phyloP scores from a whole-genome alignment of 2,113 vertebrate genomes.

The Heterotilapia buettikoferi region DNA sequence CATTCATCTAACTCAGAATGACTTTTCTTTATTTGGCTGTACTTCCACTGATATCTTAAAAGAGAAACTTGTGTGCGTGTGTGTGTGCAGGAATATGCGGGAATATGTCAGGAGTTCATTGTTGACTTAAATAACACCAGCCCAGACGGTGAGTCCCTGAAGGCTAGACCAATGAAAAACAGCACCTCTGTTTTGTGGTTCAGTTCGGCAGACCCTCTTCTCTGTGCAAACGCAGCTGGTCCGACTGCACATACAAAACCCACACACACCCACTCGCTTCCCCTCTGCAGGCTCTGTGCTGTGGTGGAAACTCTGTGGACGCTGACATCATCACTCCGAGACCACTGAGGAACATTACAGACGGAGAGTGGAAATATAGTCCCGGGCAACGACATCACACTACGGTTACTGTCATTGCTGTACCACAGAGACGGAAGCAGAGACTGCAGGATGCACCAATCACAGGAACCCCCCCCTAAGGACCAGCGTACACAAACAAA shows the following conservation, averaged over 20 bases:
- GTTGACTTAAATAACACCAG: constrained; percentile 43
- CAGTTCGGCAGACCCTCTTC: neutral
- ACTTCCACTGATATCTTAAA: neutral
- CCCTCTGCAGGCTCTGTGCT: constrained; percentile 11
- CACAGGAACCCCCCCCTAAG: too few species aligned
- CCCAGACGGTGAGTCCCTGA: constrained; percentile 44
- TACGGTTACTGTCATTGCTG: neutral
- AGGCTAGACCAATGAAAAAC: constrained; percentile 35
- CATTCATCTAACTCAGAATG: neutral
- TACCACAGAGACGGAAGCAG: neutral
- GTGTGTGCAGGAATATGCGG: neutral
- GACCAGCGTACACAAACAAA: neutral
- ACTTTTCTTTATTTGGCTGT: neutral
- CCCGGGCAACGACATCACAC: neutral
- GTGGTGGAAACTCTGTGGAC: constrained; percentile 42
- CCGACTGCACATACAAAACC: neutral
- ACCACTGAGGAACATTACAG: constrained; percentile 16
- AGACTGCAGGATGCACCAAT: neutral
- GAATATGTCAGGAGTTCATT: neutral
- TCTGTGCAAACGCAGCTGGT: constrained; percentile 30
- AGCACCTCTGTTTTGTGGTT: constrained; percentile 39
- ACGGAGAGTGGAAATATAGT: neutral
- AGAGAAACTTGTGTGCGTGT: neutral
- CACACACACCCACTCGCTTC: neutral
- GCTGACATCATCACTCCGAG: constrained; percentile 47